phyloP scores from a whole-genome alignment of 1,140 invertebrate species.

The Babylonia areolata region DNA sequence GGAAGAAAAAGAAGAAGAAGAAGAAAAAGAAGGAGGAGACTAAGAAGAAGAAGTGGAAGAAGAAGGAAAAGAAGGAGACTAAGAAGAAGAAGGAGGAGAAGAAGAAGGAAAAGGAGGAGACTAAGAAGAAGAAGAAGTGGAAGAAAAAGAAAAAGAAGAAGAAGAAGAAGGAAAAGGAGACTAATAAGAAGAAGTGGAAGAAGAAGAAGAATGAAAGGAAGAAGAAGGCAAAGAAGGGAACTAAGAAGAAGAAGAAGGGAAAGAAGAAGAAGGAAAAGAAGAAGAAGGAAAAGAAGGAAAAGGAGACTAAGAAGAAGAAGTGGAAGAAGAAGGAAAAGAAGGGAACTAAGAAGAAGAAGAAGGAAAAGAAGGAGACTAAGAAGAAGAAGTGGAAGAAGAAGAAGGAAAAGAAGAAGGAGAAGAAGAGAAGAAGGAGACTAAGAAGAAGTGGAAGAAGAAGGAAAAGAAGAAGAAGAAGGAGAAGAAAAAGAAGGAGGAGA shows the following conservation, averaged over 20 bases:
- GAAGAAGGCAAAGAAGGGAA: not conserved
- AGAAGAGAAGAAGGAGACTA: not conserved
- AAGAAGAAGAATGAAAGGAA: not conserved
- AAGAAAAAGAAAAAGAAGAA: too few relatives aligned
- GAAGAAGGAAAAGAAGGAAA: not conserved
- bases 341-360: not conserved
- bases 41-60: too few relatives aligned
- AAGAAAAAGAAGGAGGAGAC: not conserved
- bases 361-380: too few relatives aligned
- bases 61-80: too few relatives aligned
- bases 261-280: not conserved
- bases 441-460: not conserved
- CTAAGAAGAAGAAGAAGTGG: too few relatives aligned
- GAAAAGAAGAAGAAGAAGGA: not conserved
- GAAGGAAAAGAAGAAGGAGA: not conserved
- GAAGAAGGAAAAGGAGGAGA: not conserved
- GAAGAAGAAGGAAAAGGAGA: too few relatives aligned
- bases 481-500: not conserved
- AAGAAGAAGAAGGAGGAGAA: not conserved
- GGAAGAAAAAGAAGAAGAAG: too few relatives aligned
- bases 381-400: too few relatives aligned
- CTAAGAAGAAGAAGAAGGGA: not conserved
- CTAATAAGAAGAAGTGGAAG: not conserved
- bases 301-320: conserved; percentile 10
- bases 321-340: not conserved